Conservation (phyloP, 2,113 vertebrate genomes). For the Hassar affinis region DNA sequence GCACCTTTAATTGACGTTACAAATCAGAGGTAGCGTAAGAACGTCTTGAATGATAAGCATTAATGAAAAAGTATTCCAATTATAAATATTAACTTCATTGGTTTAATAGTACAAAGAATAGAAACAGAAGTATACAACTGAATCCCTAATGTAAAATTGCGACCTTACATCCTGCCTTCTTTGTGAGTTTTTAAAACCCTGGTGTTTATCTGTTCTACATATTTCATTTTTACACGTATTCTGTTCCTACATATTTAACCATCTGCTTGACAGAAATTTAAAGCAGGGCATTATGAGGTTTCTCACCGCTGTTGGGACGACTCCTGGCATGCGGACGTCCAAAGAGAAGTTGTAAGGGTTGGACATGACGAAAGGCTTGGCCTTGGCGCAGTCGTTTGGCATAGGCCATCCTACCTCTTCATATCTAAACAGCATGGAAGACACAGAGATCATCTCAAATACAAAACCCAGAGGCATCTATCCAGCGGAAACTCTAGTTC, state of each 20-base stretch:
- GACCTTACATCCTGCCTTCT: background rate
- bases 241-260: background rate
- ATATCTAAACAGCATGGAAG: constrained; percentile 69
- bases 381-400: constrained; percentile 79
- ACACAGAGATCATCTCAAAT: background rate
- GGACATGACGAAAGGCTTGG: constrained; percentile 66
- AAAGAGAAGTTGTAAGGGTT: constrained; percentile 83
- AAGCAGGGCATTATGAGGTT: background rate
- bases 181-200: background rate
- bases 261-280: background rate
- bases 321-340: constrained; percentile 89
- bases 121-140: background rate
- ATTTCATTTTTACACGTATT: background rate
- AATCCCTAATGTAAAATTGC: background rate
- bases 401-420: constrained; percentile 73
- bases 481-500: background rate
- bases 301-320: constrained; percentile 83
- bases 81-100: background rate
- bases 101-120: background rate
- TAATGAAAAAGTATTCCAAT: background rate
- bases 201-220: background rate
- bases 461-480: background rate
- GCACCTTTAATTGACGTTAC: background rate
- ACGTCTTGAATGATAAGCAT: background rate
- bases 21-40: background rate